These are phyloP conservation scores for Orthosia incerta DNA, from an alignment of 2,888 invertebrate genomes.

Conservation along the genomic window DNA sequence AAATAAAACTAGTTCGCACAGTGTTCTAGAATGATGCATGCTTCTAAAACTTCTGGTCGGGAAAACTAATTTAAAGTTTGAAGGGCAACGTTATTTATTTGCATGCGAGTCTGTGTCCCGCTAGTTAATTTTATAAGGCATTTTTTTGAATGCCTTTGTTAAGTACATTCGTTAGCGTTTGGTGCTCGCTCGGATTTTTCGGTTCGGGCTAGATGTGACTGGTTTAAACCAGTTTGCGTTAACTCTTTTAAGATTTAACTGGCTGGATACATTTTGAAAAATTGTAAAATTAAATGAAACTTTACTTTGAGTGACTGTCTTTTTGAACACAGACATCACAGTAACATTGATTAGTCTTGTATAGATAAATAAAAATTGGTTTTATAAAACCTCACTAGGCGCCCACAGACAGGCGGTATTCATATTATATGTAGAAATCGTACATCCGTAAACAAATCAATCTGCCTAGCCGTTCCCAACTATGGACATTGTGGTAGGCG, in stretches of 20 bases:
- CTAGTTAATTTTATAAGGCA: conserved; percentile 57
- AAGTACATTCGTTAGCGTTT: conserved; percentile 25
- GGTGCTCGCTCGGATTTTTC: conserved; percentile 16
- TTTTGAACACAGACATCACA: background rate
- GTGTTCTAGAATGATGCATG: conserved; percentile 75
- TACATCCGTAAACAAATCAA: background rate
- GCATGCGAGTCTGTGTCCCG: conserved; percentile 57
- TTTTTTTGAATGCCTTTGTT: conserved; percentile 39
- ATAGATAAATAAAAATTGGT: background rate
- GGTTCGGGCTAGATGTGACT: background rate
- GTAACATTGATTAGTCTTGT: background rate
- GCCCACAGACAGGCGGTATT: too few relatives aligned
- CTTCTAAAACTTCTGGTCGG: conserved; percentile 67
- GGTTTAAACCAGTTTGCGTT: background rate
- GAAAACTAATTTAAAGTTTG: conserved; percentile 81
- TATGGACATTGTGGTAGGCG: too few relatives aligned
- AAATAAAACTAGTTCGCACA: conserved; percentile 71
- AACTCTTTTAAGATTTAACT: background rate
- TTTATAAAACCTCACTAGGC: background rate
- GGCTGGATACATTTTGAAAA: background rate
- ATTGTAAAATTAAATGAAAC: background rate
- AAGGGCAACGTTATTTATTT: conserved; percentile 75
- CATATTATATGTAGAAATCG: background rate
- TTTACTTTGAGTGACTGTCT: background rate
- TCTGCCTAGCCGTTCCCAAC: too few relatives aligned